Evolutionary conservation across 1,140 invertebrate genomes (phyloP), one percentile per base, ranked within the genome.

Genomic region (Drosophila erecta): DNA sequence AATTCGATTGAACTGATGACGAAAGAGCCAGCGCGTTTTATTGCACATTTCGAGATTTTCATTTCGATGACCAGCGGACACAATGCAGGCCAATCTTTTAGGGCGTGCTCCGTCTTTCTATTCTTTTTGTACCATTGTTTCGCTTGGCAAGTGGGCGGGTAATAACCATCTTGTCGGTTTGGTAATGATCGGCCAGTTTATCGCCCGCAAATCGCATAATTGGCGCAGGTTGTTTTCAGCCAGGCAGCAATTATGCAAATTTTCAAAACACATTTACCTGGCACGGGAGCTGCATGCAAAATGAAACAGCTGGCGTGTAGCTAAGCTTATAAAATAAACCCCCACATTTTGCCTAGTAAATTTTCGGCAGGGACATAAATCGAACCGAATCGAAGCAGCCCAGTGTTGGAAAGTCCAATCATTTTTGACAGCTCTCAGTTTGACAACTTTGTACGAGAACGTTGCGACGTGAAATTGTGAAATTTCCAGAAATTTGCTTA

Each of bases 151-250:
- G 56, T 81, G 81, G 81, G 81, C 70, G 81, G 56, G 60, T 84
- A 83, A 85, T 83, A 83, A 67, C 76, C 56, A 80, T 79, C 78
- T 87, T 75, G 78, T 67, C 69, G 51, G 62, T 57, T 71, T 75
- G 58, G 81, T 81, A 85, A 85, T 85, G 69, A 85, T 87, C 70
- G 81, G 83, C 75, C 81, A 85, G 81, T 81, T 75, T 85, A 85
- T 85, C 81, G 83, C 83, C 47, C 64, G 15, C 61, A 78, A 71
- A 86, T 86, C 83, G 53, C 24, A 57, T 87, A 86, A 86, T 87
- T 87, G 84, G 75, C 35, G 35, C 49, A 71, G 53, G 24, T 58
- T 66, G 55, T 50, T 50, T 73, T 44, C 38, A 38, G 50, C 59
- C 60, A 60, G 30, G 49, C 7, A 27, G 47, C 51, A 72, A 76